phyloP scores from a whole-genome alignment of 1,140 invertebrate species.

The Dendroctonus ponderosae region DNA sequence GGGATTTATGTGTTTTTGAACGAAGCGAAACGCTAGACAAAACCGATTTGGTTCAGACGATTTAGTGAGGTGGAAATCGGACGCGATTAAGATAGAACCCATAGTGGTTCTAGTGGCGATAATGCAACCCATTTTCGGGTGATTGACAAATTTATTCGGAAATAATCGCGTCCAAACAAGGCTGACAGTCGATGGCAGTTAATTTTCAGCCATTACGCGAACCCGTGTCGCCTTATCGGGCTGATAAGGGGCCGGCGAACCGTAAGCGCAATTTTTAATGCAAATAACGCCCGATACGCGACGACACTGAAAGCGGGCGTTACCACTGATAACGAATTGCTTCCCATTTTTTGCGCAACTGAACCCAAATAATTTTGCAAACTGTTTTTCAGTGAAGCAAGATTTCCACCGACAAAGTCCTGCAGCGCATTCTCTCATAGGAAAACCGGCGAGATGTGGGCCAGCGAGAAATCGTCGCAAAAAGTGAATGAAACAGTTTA shows the following conservation, averaged over 20 bases:
- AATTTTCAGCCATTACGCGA: conserved; percentile 30
- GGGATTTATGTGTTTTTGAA: too few relatives aligned
- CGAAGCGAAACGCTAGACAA: too few relatives aligned
- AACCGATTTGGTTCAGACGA: too few relatives aligned
- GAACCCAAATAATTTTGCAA: not conserved
- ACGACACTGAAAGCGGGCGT: conserved; percentile 15
- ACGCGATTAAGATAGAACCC: conserved; percentile 1
- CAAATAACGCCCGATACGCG: conserved; percentile 23
- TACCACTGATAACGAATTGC: conserved; percentile 3
- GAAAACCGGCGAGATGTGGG: conserved; percentile 7
- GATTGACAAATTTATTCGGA: conserved; percentile 19
- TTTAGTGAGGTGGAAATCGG: too few relatives aligned
- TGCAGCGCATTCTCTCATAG: conserved; percentile 13
- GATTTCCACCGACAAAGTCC: not conserved
- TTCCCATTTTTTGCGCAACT: conserved; percentile 6
- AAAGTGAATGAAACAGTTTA: conserved; percentile 16
- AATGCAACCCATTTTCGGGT: conserved; percentile 14
- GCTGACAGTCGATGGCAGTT: conserved; percentile 29
- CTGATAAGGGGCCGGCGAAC: conserved; percentile 22
- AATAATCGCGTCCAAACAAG: conserved; percentile 28
- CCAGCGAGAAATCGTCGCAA: conserved; percentile 16
- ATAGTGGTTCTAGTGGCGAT: conserved; percentile 1
- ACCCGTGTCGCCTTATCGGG: conserved; percentile 24
- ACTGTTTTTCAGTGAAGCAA: not conserved
- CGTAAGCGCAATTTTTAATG: conserved; percentile 30